A percentile compares a stretch with the other conserved stretches of the same genome.
Evolutionary conservation across 1,140 invertebrate genomes (phyloP).

Genomic region (Fopius arisanus): DNA sequence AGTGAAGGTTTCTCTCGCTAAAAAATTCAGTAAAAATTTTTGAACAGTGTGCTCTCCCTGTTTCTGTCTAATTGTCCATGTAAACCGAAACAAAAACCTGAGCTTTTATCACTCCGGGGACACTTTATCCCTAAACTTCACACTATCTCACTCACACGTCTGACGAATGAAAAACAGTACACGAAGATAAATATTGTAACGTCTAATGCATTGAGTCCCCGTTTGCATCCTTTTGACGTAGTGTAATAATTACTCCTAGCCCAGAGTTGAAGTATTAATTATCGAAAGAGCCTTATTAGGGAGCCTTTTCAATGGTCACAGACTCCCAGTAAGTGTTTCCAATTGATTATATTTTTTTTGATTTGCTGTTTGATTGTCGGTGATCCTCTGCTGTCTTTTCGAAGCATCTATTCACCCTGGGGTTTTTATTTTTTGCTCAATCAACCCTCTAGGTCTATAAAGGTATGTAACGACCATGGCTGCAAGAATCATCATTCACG

Average conservation of each 20-base stretch:
- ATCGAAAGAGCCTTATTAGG: not conserved
- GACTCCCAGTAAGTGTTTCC: not conserved
- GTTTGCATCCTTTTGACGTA: not conserved
- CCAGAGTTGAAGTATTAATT: not conserved
- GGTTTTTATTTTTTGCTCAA: conserved; percentile 12
- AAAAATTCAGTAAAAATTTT: too few species aligned
- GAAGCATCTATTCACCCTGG: not conserved
- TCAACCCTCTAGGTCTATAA: conserved; percentile 18
- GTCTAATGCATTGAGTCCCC: not conserved
- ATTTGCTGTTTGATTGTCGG: conserved; percentile 10
- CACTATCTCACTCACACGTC: not conserved
- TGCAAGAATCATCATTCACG: conserved; percentile 62
- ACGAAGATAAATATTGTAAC: not conserved
- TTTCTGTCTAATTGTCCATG: not conserved
- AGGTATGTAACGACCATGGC: conserved; percentile 62
- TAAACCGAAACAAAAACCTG: not conserved
- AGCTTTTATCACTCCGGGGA: not conserved
- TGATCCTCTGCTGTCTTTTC: not conserved
- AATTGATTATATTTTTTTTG: not conserved
- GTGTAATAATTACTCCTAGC: not conserved
- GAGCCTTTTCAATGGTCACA: not conserved
- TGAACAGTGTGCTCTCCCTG: too few species aligned
- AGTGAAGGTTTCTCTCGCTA: too few species aligned
- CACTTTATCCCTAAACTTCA: not conserved
- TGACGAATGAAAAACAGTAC: not conserved